Percentiles rank a stretch among this genome's conserved stretches.
Evolutionary conservation across 2,113 vertebrate species (phyloP).

Genomic region (Nibea coibor): DNA sequence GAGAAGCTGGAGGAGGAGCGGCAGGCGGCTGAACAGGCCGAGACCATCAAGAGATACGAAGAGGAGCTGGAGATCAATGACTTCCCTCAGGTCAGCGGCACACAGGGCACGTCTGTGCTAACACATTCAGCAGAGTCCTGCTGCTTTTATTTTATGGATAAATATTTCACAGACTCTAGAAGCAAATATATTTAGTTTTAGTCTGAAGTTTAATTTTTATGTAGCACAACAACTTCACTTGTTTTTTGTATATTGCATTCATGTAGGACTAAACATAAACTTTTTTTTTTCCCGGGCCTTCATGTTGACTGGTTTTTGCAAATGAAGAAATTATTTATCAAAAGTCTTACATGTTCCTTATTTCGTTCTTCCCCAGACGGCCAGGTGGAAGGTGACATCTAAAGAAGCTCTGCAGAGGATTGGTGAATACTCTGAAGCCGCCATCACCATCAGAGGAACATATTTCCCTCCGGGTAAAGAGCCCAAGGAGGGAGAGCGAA

Average conservation of each 20-base stretch:
- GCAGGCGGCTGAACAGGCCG: slow-evolving; percentile 93
- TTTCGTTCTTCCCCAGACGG: slow-evolving; percentile 84
- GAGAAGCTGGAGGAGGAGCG: slow-evolving; percentile 99
- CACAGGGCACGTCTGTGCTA: background rate
- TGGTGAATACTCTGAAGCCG: slow-evolving; percentile 98
- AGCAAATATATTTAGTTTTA: too few species aligned
- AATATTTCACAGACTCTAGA: too few species aligned
- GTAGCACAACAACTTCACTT: too few species aligned
- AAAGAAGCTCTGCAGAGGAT: slow-evolving; percentile 98
- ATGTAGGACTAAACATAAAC: background rate
- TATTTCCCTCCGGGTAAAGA: slow-evolving; percentile 99
- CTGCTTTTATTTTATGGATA: background rate
- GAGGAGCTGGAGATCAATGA: slow-evolving; percentile 99
- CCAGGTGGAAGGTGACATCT: slow-evolving; percentile 98
- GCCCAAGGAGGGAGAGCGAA: slow-evolving; percentile 97
- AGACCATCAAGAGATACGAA: slow-evolving; percentile 97
- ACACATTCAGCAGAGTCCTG: background rate
- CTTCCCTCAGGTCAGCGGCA: slow-evolving; percentile 92
- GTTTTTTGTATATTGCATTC: too few species aligned
- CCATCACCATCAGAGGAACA: slow-evolving; percentile 98
- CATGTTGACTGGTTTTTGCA: background rate
- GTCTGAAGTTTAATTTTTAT: too few species aligned
- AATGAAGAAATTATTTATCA: too few species aligned
- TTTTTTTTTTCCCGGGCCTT: background rate
- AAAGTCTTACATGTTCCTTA: background rate